Evolutionary conservation across 2,797 vertebrate species (phyloP), one percentile per base, ranked within the genome.

Genomic region (Gymnothorax reevesii): DNA sequence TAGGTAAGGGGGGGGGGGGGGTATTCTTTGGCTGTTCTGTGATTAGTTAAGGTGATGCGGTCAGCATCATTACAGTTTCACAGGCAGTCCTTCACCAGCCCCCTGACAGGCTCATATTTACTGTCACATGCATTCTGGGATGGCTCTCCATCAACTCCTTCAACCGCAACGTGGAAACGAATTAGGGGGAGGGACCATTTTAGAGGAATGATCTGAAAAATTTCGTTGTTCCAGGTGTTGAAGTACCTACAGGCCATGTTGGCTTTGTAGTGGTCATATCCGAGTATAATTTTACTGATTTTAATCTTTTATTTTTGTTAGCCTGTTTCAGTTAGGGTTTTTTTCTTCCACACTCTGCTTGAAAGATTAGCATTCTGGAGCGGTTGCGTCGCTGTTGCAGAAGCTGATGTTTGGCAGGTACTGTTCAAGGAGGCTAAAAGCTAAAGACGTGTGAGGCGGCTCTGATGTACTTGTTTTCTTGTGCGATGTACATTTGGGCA

Each of bases 11-110:
- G 33, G 9, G 7, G 25, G 33, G 73, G 12, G 33, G 73, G 33
- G 17, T 42, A 49, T 77, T 77, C 33, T 77, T 5, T 7, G 27
- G 13, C 25, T 33, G 1, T 10, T 27, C 69, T 8, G 69, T 10
- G 33, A 42, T 12, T 77, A 4, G 4, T 2, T 33, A 27, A 27
- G 88, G 91, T 93, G 92, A 94, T 90, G 92, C 91, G 90, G 93
- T 94, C 94, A 94, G 93, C 91, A 91, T 92, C 93, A 93, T 94
- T 94, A 94, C 93, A 94, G 93, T 92, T 94, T 94, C 93, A 93
- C 91, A 93, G 91, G 92, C 94, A 94, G 95, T 95, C 95, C 92
- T 89, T 96, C 94, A 95, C 92, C 93, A 92, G 92, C 91, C 91
- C 93, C 94, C 93, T 94, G 94, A 94, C 94, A 95, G 93, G 89